These are phyloP conservation scores for Calypte anna DNA, from an alignment of 2,113 vertebrate species.

Conservation along the genomic window DNA sequence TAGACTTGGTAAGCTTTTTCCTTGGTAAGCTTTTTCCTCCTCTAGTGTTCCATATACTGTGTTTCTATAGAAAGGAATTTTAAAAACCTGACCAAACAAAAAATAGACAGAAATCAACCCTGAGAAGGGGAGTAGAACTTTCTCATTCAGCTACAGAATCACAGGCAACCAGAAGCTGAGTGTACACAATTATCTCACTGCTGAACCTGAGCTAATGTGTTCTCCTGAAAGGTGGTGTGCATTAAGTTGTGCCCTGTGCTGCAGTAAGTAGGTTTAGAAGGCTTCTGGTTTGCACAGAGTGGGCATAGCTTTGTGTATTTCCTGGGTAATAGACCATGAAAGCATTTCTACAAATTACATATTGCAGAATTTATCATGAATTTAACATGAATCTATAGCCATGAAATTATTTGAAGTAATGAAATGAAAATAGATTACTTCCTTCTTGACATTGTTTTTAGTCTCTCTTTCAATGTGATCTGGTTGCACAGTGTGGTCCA, in stretches of 20 bases:
- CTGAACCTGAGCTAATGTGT: neutral
- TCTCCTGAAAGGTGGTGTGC: neutral
- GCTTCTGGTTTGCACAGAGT: neutral
- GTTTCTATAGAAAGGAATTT: neutral
- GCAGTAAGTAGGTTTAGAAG: neutral
- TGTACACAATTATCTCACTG: neutral
- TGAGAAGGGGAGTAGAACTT: neutral
- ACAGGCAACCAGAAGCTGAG: neutral
- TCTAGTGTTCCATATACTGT: neutral
- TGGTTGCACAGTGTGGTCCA: neutral
- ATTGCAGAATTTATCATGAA: neutral
- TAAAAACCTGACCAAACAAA: neutral
- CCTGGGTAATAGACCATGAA: neutral
- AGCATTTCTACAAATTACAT: neutral
- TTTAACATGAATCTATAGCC: neutral
- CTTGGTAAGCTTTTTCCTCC: neutral
- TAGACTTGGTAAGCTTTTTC: neutral
- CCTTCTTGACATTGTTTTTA: neutral
- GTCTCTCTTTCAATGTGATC: neutral
- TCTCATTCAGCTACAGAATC: neutral
- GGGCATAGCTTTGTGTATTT: neutral
- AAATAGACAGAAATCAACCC: neutral
- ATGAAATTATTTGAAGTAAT: neutral
- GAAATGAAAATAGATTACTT: neutral
- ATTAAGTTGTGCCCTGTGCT: neutral